These are phyloP conservation scores for Ceriagrion tenellum DNA, from an alignment of 2,888 invertebrate species.

Conservation along the genomic window DNA sequence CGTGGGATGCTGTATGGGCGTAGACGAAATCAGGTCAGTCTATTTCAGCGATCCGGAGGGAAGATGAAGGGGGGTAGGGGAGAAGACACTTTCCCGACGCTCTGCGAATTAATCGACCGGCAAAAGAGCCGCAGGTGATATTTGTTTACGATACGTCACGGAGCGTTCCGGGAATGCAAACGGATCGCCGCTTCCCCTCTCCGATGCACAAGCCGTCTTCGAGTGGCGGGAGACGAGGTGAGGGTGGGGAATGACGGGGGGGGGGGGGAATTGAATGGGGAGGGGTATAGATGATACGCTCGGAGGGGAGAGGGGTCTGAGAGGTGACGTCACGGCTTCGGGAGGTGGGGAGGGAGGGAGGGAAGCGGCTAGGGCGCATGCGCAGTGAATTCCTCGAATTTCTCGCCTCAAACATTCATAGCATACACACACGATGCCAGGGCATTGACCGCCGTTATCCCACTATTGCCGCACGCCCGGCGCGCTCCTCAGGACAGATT, in stretches of 20 bases:
- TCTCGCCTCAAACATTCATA: slow-evolving; percentile 8
- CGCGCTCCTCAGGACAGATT: neutral
- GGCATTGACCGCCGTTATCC: slow-evolving; percentile 13
- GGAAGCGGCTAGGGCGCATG: neutral
- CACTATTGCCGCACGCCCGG: neutral
- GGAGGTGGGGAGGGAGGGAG: too few species aligned
- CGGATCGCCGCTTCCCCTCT: neutral
- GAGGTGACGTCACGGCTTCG: neutral
- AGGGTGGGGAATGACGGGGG: neutral
- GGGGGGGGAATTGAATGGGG: neutral
- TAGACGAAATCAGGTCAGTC: too few species aligned
- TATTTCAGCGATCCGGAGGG: too few species aligned
- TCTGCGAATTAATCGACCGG: neutral
- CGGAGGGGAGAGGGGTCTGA: neutral
- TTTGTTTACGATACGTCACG: slow-evolving; percentile 18
- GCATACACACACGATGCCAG: neutral
- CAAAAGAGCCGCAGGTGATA: neutral
- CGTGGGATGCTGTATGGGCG: too few species aligned
- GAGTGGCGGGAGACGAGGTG: neutral
- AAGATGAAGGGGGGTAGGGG: too few species aligned
- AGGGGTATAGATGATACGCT: neutral
- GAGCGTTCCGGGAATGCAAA: neutral
- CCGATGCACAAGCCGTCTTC: neutral
- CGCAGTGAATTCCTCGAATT: slow-evolving; percentile 1
- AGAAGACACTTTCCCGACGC: too few species aligned